phyloP scores from a whole-genome alignment of 2,797 vertebrate species.

The Chloroceryle amazona region DNA sequence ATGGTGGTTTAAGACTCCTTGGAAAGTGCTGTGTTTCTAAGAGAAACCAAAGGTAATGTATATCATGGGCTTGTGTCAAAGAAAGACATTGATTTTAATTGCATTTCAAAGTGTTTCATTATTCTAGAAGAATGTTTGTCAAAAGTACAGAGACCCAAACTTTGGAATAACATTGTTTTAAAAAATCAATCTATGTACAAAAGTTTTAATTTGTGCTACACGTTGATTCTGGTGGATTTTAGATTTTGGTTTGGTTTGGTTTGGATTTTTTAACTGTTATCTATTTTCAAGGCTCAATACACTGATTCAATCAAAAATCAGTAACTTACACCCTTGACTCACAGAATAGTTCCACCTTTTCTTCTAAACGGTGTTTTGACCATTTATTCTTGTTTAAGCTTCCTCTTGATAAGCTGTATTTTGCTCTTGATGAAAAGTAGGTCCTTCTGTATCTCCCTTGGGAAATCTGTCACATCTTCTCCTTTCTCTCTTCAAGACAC shows the following conservation, averaged over 20 bases:
- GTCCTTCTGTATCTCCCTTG: neutral
- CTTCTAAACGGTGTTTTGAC: neutral
- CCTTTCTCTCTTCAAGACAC: neutral
- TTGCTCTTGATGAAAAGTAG: neutral
- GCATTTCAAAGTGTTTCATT: slow-evolving; percentile 36
- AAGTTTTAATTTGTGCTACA: slow-evolving; percentile 20
- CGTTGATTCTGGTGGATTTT: neutral
- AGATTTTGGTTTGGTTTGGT: neutral
- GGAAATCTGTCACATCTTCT: neutral
- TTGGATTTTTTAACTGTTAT: neutral
- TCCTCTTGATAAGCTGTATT: neutral
- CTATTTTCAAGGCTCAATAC: neutral
- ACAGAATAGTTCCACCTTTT: neutral
- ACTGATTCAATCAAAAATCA: neutral
- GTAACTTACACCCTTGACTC: neutral
- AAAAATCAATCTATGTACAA: slow-evolving; percentile 11
- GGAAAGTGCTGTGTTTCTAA: neutral
- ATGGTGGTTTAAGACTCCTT: neutral
- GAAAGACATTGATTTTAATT: slow-evolving; percentile 49
- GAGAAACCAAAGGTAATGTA: neutral
- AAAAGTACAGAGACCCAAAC: neutral
- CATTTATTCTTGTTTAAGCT: neutral
- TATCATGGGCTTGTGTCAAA: neutral
- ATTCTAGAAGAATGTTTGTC: slow-evolving; percentile 33
- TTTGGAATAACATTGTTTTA: slow-evolving; percentile 23